Base-by-base conservation (phyloP, 1,140 invertebrate species). In the Probaryconus sp. region DNA sequence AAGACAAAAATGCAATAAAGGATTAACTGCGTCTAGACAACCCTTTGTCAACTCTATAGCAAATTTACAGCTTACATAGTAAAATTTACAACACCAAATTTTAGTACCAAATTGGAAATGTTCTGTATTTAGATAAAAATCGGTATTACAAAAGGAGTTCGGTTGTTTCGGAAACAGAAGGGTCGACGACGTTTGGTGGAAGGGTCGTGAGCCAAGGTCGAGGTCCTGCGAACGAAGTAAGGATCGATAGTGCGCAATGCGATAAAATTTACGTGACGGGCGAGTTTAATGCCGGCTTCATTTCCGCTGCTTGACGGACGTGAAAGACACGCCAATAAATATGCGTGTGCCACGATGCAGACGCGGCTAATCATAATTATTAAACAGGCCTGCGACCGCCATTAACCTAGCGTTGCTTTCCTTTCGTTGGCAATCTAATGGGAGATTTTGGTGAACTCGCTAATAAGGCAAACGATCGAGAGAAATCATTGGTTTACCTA, bases 161-260 rank as follows among this genome's bases (percentile, higher is more conserved):
- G 55, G 53, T 11, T 71, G 61, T 74, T 74, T 53, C 47, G 43
- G 63, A 64, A 79, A 73, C 61, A 40, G 33, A 70, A 72, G 70
- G 77, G 76, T 74, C 79, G 77, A 70, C 69, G 77, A 67, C 70
- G 70, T 37, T 51, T 60, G 47, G 63, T 67, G 61, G 78, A 73
- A 71, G 69, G 78, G 63, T 60, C 58, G 65, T 79, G 79, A 79
- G 81, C 80, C 84, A 85, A 85, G 84, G 84, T 85, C 84, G 82
- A 85, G 83, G 84, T 84, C 80, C 80, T 79, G 53, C 51, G 48
- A 26, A 11, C 37, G 9, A 64, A 60, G 37, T 30, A 53, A 65
- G 61, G 76, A 83, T 85, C 82, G 80, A 85, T 85, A 84, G 38
- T 60, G 60, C 68, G 60, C 60, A 55, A 31, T 64, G 48, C 73